Conservation (phyloP, 2,888 invertebrate genomes). For the Myathropa florea region DNA sequence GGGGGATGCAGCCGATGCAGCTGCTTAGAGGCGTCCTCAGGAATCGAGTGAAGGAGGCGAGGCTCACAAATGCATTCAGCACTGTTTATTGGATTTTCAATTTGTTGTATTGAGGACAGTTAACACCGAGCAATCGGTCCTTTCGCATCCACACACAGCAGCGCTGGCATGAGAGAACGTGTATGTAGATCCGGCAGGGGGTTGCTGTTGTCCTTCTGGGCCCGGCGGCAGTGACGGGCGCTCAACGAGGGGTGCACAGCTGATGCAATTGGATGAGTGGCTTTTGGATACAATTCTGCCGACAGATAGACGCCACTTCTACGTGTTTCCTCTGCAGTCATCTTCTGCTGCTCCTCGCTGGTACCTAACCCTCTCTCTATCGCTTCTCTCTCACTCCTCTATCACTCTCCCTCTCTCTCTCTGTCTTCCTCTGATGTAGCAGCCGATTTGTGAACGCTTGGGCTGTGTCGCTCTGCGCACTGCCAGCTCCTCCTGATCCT, state of each 20-base stretch:
- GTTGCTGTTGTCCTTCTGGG: background rate
- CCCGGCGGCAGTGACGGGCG: background rate
- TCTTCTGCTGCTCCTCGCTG: constrained; percentile 44
- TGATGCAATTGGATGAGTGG: constrained; percentile 67
- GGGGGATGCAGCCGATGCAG: no score
- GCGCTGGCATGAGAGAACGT: background rate
- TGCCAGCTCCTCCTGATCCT: constrained; percentile 21
- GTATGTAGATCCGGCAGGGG: background rate
- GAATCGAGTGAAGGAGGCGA: background rate
- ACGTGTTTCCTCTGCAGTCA: constrained; percentile 68
- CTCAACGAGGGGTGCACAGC: constrained; percentile 3
- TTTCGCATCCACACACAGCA: constrained; percentile 1
- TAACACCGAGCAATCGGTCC: constrained; percentile 29
- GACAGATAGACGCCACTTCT: constrained; percentile 70
- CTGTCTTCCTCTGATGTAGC: background rate
- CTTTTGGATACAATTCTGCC: constrained; percentile 56
- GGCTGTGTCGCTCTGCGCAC: constrained; percentile 48
- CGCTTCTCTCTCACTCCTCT: background rate
- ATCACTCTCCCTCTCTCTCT: background rate
- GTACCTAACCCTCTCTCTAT: background rate
- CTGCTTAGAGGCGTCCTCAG: background rate
- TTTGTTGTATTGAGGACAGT: constrained; percentile 11
- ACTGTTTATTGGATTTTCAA: constrained; percentile 26
- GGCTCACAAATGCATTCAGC: background rate
- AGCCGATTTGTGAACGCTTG: background rate